A percentile compares a stretch with the other conserved stretches of the same genome.
Evolutionary conservation across 2,113 vertebrate species (phyloP).

Genomic region (Nerophis lumbriciformis): DNA sequence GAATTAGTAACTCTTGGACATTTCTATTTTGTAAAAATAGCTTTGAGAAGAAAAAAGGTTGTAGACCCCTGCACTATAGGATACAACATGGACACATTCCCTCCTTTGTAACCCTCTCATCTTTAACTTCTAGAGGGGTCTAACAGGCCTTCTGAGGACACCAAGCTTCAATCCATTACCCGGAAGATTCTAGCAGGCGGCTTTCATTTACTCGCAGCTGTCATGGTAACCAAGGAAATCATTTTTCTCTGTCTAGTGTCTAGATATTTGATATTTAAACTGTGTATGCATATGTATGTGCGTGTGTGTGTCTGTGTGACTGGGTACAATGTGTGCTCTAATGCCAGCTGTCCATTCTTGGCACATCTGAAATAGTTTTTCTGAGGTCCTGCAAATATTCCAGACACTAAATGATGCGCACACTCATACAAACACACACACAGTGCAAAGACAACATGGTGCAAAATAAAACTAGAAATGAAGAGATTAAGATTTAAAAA

Average conservation of each 20-base stretch:
- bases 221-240: conserved; percentile 51
- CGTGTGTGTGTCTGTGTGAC: conserved; percentile 33
- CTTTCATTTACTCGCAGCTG: conserved; percentile 33
- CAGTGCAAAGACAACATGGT: conserved; percentile 17
- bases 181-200: conserved; percentile 26
- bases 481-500: not conserved
- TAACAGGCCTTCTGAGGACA: conserved; percentile 49
- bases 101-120: conserved; percentile 32
- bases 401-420: conserved; percentile 9
- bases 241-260: conserved; percentile 22
- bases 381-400: conserved; percentile 7
- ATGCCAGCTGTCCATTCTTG: conserved; percentile 46
- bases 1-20: too few relatives aligned
- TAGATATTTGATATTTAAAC: conserved; percentile 46
- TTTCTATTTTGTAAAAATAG: too few relatives aligned
- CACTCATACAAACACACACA: not conserved
- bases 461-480: not conserved
- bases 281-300: conserved; percentile 23
- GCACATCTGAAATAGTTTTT: conserved; percentile 24
- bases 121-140: conserved; percentile 43
- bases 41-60: too few relatives aligned
- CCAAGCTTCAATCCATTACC: conserved; percentile 56
- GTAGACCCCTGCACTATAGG: not conserved
- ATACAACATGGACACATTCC: not conserved
- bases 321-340: conserved; percentile 20